Evolutionary conservation across 2,797 vertebrate species (phyloP).

Genomic region (Fratercula arctica): DNA sequence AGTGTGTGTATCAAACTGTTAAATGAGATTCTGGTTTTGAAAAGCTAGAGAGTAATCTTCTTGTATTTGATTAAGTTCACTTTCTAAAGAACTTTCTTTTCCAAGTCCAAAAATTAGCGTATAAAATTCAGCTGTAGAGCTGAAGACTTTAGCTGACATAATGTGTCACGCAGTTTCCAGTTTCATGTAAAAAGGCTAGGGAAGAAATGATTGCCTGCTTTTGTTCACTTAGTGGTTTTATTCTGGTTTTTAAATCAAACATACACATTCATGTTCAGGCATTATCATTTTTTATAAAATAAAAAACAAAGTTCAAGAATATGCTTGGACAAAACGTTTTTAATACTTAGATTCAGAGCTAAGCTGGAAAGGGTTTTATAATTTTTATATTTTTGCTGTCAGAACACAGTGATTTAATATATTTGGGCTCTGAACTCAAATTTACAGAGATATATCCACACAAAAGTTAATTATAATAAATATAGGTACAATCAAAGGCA

Average conservation of each 20-base stretch:
- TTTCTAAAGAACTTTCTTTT: background rate
- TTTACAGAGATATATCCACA: background rate
- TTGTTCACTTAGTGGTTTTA: background rate
- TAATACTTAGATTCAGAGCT: background rate
- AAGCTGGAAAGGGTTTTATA: background rate
- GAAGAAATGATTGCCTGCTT: background rate
- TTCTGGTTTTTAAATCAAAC: background rate
- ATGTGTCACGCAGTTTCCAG: background rate
- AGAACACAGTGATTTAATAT: background rate
- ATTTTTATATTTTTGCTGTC: background rate
- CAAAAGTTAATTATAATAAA: background rate
- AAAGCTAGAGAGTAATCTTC: background rate
- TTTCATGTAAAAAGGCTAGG: background rate
- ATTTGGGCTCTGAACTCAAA: background rate
- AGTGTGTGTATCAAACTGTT: slow-evolving; percentile 72
- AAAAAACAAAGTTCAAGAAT: background rate
- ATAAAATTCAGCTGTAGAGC: background rate
- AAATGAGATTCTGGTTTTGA: background rate
- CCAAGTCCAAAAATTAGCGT: background rate
- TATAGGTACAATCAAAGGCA: background rate
- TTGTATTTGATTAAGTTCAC: background rate
- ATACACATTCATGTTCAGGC: background rate
- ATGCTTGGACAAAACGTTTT: background rate
- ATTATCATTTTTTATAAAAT: background rate
- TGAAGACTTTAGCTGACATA: background rate